A percentile compares a stretch with the other conserved stretches of the same genome.
These are phyloP conservation scores for Neoascia interrupta DNA, from an alignment of 2,888 invertebrate genomes.

Conservation along the genomic window DNA sequence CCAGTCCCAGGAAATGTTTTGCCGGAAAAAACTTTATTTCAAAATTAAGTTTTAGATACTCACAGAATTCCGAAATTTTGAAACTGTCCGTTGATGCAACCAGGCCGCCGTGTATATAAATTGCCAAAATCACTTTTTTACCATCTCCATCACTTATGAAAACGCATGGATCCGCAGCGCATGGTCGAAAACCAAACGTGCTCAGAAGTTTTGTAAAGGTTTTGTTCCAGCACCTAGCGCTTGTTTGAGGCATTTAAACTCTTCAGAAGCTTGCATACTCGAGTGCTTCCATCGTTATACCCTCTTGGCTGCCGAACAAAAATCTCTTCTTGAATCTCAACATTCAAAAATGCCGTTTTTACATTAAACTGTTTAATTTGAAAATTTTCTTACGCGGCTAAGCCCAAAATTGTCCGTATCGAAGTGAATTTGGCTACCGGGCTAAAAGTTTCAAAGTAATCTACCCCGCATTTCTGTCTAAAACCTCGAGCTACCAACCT, in stretches of 20 bases:
- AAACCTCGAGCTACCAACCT: background rate
- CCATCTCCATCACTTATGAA: slow-evolving; percentile 44
- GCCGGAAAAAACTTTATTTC: slow-evolving; percentile 2
- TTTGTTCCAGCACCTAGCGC: slow-evolving; percentile 67
- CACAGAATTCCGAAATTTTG: background rate
- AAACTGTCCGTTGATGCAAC: slow-evolving; percentile 1
- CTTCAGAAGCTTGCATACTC: slow-evolving; percentile 65
- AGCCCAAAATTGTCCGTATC: slow-evolving; percentile 62
- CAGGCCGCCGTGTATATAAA: slow-evolving; percentile 1
- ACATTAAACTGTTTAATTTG: slow-evolving; percentile 51
- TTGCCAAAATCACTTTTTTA: background rate
- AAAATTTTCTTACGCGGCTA: no score
- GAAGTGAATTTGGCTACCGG: slow-evolving; percentile 71
- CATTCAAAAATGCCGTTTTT: slow-evolving; percentile 52
- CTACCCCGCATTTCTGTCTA: slow-evolving; percentile 51
- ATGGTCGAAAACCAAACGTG: slow-evolving; percentile 66
- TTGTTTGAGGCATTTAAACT: slow-evolving; percentile 47
- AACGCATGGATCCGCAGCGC: slow-evolving; percentile 72
- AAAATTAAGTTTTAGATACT: background rate
- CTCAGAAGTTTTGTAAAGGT: slow-evolving; percentile 68
- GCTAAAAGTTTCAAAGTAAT: slow-evolving; percentile 73
- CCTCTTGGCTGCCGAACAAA: slow-evolving; percentile 55
- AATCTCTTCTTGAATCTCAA: slow-evolving; percentile 37
- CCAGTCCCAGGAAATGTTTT: background rate
- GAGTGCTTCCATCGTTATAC: slow-evolving; percentile 61